These are phyloP conservation scores for Acropternis orthonyx DNA, from an alignment of 2,797 vertebrate species.

Conservation along the genomic window DNA sequence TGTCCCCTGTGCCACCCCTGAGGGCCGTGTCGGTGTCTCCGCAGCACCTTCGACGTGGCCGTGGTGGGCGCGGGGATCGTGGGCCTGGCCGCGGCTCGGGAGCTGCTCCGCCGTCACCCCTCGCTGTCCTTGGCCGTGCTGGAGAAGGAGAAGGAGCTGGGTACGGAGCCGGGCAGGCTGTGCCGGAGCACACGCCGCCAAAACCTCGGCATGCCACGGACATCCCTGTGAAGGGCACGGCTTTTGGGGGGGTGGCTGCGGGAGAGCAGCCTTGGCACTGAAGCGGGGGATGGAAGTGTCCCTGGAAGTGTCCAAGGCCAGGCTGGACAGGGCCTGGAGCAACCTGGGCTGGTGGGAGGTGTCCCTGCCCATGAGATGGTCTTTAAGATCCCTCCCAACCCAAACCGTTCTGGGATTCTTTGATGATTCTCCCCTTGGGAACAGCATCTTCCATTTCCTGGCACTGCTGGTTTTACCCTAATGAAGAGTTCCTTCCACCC, in stretches of 20 bases:
- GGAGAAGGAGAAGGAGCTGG: constrained; percentile 91
- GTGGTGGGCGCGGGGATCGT: constrained; percentile 91
- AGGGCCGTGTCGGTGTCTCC: neutral
- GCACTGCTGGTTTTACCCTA: neutral
- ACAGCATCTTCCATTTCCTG: neutral
- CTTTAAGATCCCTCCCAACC: neutral
- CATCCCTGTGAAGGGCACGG: fast-evolving
- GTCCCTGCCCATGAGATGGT: neutral
- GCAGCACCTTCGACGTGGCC: constrained; percentile 82
- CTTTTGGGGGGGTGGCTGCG: neutral
- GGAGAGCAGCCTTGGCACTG: fast-evolving
- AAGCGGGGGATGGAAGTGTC: neutral
- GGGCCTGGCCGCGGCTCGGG: constrained; percentile 88
- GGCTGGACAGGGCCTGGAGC: neutral
- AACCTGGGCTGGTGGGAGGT: neutral
- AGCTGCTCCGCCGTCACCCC: constrained; percentile 86
- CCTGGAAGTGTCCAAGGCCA: neutral
- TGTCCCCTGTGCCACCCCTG: neutral
- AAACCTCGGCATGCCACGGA: fast-evolving
- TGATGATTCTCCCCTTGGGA: neutral
- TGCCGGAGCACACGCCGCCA: no score
- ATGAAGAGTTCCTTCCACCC: fast-evolving
- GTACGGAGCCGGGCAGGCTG: constrained; percentile 72
- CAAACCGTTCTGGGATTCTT: neutral
- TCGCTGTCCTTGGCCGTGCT: constrained; percentile 84